Conservation (phyloP, 2,797 vertebrate species). For the Poecilia picta region DNA sequence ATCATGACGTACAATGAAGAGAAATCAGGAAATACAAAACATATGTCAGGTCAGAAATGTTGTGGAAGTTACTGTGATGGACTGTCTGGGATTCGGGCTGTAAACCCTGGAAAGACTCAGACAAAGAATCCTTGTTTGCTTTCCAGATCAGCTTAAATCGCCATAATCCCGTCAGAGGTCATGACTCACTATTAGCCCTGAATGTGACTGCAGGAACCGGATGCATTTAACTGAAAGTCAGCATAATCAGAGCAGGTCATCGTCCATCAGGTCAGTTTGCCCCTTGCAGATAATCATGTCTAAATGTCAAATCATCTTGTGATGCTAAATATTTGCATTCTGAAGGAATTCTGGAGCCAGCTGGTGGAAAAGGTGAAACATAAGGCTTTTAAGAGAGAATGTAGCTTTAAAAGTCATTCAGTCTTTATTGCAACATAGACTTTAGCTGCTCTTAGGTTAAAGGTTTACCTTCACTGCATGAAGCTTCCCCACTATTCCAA, state of each 20-base stretch:
- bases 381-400: background rate
- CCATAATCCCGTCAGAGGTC: conserved; percentile 63
- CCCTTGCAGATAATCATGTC: conserved; percentile 4
- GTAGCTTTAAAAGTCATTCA: background rate
- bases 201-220: conserved; percentile 57
- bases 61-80: conserved; percentile 15
- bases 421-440: background rate
- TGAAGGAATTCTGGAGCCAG: background rate
- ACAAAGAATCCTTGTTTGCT: conserved; percentile 65
- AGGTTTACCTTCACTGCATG: background rate
- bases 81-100: conserved; percentile 34
- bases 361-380: background rate
- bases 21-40: conserved; percentile 58
- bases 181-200: conserved; percentile 55
- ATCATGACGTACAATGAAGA: conserved; percentile 8
- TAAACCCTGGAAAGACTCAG: conserved; percentile 32
- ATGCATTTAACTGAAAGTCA: conserved; percentile 42
- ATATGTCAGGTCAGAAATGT: conserved; percentile 24
- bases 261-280: conserved; percentile 7
- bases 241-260: conserved; percentile 31
- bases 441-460: background rate
- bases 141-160: conserved; percentile 60
- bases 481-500: background rate
- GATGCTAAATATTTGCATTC: background rate
- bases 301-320: conserved; percentile 1